Evolutionary conservation across 2,113 vertebrate species (phyloP).

Genomic region (Tachysurus fulvidraco): DNA sequence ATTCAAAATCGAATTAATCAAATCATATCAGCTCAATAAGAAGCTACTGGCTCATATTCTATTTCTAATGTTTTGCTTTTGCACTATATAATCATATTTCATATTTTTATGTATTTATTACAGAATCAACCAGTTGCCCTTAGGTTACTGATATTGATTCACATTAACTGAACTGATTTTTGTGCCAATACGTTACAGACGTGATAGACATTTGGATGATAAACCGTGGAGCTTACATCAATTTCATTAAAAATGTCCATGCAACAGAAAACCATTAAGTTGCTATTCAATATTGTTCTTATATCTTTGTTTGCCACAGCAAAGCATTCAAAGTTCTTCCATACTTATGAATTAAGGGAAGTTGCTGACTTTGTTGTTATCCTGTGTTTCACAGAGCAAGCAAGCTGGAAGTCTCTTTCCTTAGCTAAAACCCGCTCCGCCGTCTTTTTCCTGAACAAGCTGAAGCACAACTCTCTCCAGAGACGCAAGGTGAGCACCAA

Average conservation of each 20-base stretch:
- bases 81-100: background rate
- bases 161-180: background rate
- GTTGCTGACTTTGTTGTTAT: background rate
- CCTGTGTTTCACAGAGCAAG: conserved; percentile 17
- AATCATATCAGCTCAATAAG: background rate
- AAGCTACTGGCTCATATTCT: background rate
- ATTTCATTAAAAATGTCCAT: background rate
- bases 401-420: conserved; percentile 58
- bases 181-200: background rate
- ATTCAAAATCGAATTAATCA: background rate
- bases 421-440: conserved; percentile 70
- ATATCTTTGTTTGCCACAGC: background rate
- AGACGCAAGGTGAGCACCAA: conserved; percentile 72
- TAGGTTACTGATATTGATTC: background rate
- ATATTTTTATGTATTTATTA: background rate
- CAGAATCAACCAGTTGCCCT: background rate
- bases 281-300: background rate
- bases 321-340: background rate
- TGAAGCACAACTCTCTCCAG: conserved; percentile 82
- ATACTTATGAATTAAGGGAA: background rate
- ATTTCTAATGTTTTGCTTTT: background rate
- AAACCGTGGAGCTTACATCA: background rate
- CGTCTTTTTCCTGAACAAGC: conserved; percentile 87
- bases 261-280: background rate
- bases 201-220: background rate